These are phyloP conservation scores for Stratiomys singularior DNA, from an alignment of 2,888 invertebrate genomes.

Conservation along the genomic window DNA sequence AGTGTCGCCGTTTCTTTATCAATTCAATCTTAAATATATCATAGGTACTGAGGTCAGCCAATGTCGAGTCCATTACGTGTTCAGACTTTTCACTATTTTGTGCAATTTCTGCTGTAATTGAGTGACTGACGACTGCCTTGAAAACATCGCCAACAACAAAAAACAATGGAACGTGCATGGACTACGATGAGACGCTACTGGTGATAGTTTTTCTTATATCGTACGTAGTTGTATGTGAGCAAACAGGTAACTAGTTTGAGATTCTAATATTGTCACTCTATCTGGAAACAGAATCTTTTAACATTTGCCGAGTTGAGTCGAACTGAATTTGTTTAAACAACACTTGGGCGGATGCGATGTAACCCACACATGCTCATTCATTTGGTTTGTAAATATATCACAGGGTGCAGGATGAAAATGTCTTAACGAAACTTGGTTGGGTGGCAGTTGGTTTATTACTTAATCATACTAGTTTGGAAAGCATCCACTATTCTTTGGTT, in stretches of 20 bases:
- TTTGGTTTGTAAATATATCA: neutral
- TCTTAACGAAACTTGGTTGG: no score
- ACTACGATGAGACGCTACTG: constrained; percentile 38
- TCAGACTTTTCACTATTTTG: constrained; percentile 22
- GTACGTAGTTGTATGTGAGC: neutral
- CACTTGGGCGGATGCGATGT: constrained; percentile 11
- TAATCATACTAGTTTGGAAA: no score
- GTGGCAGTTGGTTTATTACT: no score
- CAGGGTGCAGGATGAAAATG: neutral
- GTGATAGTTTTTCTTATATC: neutral
- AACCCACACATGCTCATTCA: neutral
- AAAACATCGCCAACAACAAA: constrained; percentile 29
- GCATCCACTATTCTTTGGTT: no score
- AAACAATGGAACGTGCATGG: constrained; percentile 40
- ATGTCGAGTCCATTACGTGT: constrained; percentile 42
- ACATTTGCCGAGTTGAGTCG: neutral
- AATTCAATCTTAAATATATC: neutral
- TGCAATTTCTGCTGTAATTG: constrained; percentile 29
- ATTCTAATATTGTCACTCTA: constrained; percentile 27
- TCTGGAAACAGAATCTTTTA: constrained; percentile 9
- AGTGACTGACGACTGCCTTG: constrained; percentile 1
- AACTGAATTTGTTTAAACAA: neutral
- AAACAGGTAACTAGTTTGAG: constrained; percentile 20
- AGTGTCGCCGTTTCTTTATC: neutral
- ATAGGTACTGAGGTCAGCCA: constrained; percentile 26